Evolutionary conservation across 2,797 vertebrate genomes (phyloP).

Genomic region (Glossophaga mutica): DNA sequence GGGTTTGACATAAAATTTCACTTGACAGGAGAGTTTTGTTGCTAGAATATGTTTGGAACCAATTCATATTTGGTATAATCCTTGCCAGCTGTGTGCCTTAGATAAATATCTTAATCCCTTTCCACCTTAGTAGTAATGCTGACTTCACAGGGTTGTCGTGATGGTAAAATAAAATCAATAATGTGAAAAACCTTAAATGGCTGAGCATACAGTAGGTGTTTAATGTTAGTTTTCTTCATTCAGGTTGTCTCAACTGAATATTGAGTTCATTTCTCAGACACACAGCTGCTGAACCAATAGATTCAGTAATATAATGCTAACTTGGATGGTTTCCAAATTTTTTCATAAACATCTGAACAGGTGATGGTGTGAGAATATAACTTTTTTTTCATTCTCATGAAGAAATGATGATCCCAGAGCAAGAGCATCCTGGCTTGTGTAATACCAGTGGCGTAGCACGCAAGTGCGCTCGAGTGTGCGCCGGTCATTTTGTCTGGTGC

Average conservation of each 20-base stretch:
- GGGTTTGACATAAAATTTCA: background rate
- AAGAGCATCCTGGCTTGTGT: background rate
- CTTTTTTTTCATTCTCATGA: background rate
- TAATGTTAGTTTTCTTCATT: background rate
- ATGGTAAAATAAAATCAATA: background rate
- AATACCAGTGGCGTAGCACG: background rate
- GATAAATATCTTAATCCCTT: background rate
- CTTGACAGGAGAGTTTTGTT: background rate
- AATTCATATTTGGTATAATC: background rate
- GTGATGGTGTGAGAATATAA: background rate
- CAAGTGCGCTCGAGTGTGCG: background rate
- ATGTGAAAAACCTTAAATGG: background rate
- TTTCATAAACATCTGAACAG: background rate
- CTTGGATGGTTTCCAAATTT: conserved; percentile 8
- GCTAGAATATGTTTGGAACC: background rate
- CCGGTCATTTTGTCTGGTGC: background rate
- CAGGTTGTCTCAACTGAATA: background rate
- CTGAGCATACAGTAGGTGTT: background rate
- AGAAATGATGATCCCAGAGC: background rate
- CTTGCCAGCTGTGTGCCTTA: background rate
- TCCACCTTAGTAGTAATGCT: background rate
- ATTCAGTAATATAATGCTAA: background rate
- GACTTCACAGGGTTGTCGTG: background rate
- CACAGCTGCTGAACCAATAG: background rate
- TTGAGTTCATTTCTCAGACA: background rate